phyloP scores from a whole-genome alignment of 2,888 invertebrate species.

The Buathra laborator region DNA sequence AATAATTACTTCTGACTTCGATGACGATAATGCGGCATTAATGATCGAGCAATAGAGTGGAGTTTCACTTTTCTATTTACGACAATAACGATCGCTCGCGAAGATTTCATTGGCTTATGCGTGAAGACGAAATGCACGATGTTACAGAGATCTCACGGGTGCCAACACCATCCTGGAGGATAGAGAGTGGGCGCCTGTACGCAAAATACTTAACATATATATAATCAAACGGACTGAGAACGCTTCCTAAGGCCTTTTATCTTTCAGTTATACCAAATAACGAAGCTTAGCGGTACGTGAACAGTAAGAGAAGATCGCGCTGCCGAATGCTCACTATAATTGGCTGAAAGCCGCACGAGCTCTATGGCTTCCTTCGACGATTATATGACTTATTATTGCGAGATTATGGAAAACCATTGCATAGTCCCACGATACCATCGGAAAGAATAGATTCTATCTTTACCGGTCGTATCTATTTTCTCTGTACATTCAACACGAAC shows the following conservation, averaged over 20 bases:
- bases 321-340: slow-evolving; percentile 71
- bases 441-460: slow-evolving; percentile 30
- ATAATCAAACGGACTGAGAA: neutral
- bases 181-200: neutral
- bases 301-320: slow-evolving; percentile 50
- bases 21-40: slow-evolving; percentile 33
- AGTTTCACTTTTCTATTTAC: slow-evolving; percentile 66
- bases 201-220: neutral
- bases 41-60: slow-evolving; percentile 50
- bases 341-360: slow-evolving; percentile 68
- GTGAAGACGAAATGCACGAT: slow-evolving; percentile 39
- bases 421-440: slow-evolving; percentile 40
- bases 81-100: slow-evolving; percentile 52
- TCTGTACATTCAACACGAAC: slow-evolving; percentile 21
- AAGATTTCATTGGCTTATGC: slow-evolving; percentile 27
- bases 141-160: neutral
- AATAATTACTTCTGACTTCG: too few relatives aligned
- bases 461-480: slow-evolving; percentile 38
- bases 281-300: slow-evolving; percentile 39
- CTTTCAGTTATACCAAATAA: neutral
- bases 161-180: neutral
- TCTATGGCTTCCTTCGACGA: slow-evolving; percentile 71
- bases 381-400: slow-evolving; percentile 74
- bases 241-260: neutral
- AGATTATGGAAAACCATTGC: slow-evolving; percentile 73